phyloP scores from a whole-genome alignment of 2,113 vertebrate genomes.

The Sander lucioperca region DNA sequence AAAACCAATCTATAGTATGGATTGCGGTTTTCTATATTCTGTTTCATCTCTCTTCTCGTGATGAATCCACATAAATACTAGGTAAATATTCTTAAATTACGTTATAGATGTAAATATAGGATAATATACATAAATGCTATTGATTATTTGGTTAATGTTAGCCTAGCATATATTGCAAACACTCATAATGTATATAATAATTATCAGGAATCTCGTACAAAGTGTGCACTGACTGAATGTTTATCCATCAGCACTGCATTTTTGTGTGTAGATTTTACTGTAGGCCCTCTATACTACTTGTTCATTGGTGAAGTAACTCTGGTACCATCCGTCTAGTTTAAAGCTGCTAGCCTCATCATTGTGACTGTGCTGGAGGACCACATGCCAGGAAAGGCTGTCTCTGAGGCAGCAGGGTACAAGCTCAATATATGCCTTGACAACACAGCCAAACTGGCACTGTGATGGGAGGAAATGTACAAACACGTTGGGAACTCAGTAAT shows the following conservation, averaged over 20 bases:
- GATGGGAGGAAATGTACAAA: conserved; percentile 6
- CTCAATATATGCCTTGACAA: conserved; percentile 17
- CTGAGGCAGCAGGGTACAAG: background rate
- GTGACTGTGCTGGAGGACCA: conserved; percentile 23
- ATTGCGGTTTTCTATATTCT: conserved; percentile 48
- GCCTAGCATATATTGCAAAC: conserved; percentile 49
- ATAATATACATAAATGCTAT: conserved; percentile 32
- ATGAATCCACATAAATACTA: conserved; percentile 35
- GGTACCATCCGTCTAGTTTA: conserved; percentile 12
- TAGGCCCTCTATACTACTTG: conserved; percentile 6
- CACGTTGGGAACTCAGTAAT: background rate
- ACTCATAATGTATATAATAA: conserved; percentile 57
- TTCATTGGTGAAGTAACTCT: conserved; percentile 21
- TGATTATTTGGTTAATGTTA: conserved; percentile 58
- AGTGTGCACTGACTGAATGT: conserved; percentile 62
- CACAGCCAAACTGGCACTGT: conserved; percentile 2
- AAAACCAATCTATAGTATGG: conserved; percentile 31
- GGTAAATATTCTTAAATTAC: conserved; percentile 54
- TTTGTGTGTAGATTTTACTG: conserved; percentile 40
- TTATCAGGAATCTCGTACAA: conserved; percentile 65
- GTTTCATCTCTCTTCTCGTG: conserved; percentile 29
- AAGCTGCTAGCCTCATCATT: conserved; percentile 29
- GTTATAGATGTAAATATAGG: conserved; percentile 53
- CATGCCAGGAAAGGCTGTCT: conserved; percentile 17
- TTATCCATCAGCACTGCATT: conserved; percentile 30